Base-by-base conservation (phyloP, 2,888 invertebrate species). In the Drosophila villosipedis region DNA sequence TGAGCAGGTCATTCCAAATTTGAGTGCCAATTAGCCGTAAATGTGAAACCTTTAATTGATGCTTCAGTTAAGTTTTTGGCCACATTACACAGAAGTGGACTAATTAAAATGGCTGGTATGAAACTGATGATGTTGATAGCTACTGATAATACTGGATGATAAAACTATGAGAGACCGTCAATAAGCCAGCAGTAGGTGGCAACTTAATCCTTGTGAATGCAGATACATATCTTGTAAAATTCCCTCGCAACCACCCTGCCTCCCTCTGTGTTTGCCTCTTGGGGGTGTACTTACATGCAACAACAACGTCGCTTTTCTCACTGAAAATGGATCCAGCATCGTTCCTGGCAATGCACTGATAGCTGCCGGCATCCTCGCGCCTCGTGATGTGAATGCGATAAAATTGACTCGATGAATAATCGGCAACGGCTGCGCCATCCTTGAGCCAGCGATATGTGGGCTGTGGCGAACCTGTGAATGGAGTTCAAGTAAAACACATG, bases 381-480 rank as follows among this genome's bases (percentile, higher is more conserved):
- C 95, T 95, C 62, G 98, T 96, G 91, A 96, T 96, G 90, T 96
- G 95, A 86, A 98, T 97, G 92, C 96, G 96, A 94, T 96, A 97
- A 93, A 96, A 97, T 87, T 96, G 95, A 92, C 97, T 97, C 22
- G 96, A 95, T 66, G 97, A 96, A 92, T 96, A 96, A 92, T 98
- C 97, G 73, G 95, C 95, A 77, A 98, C 94, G 62, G 96, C 96
- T 69, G 94, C 93, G 50, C 97, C 97, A 93, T 99, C 96, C 94
- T 97, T 98, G 78, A 97, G 94, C 98, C 98, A 99, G 92, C 96
- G 96, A 94, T 98, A 98, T 94, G 96, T 96, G 43, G 98, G 98
- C 91, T 96, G 96, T n/a, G 98, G 99, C 93, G 96, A 96, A 78
- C 90, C 82, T 89, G 84, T 33, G 58, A 76, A 72, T 55, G 64